These are phyloP conservation scores for Cantharis nigra DNA, from an alignment of 2,888 invertebrate species.

Conservation along the genomic window DNA sequence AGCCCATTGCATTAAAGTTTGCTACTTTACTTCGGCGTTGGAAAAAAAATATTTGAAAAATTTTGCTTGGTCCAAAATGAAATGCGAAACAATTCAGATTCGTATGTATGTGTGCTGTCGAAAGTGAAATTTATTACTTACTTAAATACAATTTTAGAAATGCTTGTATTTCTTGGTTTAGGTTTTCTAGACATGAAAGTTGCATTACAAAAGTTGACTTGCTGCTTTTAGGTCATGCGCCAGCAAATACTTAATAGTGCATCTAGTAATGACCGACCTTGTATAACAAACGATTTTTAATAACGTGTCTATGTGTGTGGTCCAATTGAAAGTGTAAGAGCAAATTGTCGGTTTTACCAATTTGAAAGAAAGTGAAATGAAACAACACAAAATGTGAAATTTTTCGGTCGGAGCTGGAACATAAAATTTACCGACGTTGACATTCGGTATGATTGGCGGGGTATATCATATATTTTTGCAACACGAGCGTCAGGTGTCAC, in stretches of 20 bases:
- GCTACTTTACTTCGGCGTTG: not conserved
- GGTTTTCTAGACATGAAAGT: not conserved
- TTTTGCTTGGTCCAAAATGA: not conserved
- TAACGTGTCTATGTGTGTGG: not conserved
- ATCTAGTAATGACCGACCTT: not conserved
- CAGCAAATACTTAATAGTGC: not conserved
- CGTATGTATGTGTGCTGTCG: not conserved
- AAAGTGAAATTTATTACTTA: not conserved
- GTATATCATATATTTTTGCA: not conserved
- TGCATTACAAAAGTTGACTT: not conserved
- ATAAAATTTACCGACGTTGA: not conserved
- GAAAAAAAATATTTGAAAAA: not conserved
- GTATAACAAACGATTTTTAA: not conserved
- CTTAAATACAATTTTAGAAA: not conserved
- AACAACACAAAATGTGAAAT: not conserved
- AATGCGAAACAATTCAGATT: not conserved
- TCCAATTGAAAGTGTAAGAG: not conserved
- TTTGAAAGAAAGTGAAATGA: not conserved
- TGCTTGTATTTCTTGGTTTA: not conserved
- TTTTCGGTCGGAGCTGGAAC: not conserved
- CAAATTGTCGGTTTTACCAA: not conserved
- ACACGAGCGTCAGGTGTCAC: not conserved
- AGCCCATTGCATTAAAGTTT: not conserved
- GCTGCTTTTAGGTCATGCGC: not conserved
- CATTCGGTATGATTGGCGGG: not conserved